These are phyloP conservation scores for Lasioglossum oenotherae DNA, from an alignment of 2,888 invertebrate species.

Conservation along the genomic window DNA sequence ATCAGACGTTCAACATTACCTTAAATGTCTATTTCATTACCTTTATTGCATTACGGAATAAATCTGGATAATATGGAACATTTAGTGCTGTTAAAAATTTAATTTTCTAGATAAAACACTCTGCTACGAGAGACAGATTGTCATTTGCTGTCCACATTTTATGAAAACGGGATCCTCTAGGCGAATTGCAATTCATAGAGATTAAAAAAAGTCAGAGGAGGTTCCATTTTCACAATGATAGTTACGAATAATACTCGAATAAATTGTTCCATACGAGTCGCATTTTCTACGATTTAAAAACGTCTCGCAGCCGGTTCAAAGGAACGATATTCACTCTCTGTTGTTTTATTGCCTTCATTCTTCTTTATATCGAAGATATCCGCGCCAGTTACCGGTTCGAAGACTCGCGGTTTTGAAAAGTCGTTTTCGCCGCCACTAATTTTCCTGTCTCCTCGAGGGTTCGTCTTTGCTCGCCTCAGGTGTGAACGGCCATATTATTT, in stretches of 20 bases:
- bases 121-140: too few relatives aligned
- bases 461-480: constrained; percentile 19
- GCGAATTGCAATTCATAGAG: too few relatives aligned
- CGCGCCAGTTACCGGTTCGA: constrained; percentile 51
- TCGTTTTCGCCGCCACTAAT: constrained; percentile 54
- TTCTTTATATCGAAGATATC: constrained; percentile 36
- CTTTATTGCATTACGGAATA: not conserved
- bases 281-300: not conserved
- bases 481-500: constrained; percentile 12
- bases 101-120: not conserved
- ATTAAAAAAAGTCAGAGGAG: too few relatives aligned
- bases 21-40: not conserved
- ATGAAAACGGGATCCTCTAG: too few relatives aligned
- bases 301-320: not conserved
- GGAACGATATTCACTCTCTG: constrained; percentile 23
- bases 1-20: not conserved
- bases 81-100: not conserved
- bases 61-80: not conserved
- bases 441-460: constrained; percentile 55
- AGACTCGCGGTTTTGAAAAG: constrained; percentile 34
- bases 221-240: too few relatives aligned
- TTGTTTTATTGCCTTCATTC: constrained; percentile 55
- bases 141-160: too few relatives aligned
- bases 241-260: not conserved
- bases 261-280: not conserved